A percentile compares a stretch with the other conserved stretches of the same genome.
Conservation (phyloP, 2,797 vertebrate genomes). For the Australoheros facetus region DNA sequence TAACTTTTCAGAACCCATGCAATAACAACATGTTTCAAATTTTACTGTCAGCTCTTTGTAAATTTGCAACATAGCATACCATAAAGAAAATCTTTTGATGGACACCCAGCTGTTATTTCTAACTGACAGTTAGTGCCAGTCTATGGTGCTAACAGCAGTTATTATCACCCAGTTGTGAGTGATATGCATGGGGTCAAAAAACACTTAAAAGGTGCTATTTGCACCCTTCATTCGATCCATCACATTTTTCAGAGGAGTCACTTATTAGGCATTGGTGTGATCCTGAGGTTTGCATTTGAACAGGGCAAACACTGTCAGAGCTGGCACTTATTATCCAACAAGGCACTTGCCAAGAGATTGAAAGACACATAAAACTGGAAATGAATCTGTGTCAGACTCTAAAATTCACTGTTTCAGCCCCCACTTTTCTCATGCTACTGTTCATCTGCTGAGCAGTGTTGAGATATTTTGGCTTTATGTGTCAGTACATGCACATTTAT, state of each 20-base stretch:
- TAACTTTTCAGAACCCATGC: constrained; percentile 3
- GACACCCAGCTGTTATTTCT: constrained; percentile 48
- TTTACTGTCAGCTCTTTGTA: constrained; percentile 29
- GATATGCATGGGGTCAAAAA: constrained; percentile 38
- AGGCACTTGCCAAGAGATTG: constrained; percentile 38
- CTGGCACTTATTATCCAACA: constrained; percentile 43
- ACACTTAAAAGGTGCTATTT: constrained; percentile 58
- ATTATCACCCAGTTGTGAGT: constrained; percentile 49
- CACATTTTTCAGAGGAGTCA: constrained; percentile 27
- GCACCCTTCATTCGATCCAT: constrained; percentile 46
- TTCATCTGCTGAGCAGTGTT: background rate
- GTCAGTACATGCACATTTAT: constrained; percentile 2
- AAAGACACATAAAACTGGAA: constrained; percentile 33
- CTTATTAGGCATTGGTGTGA: constrained; percentile 55
- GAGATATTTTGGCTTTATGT: constrained; percentile 20
- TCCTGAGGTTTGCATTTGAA: constrained; percentile 31
- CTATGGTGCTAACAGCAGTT: constrained; percentile 56
- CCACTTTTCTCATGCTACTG: background rate
- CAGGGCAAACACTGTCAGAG: constrained; percentile 29
- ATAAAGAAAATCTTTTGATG: constrained; percentile 27
- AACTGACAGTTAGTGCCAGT: constrained; percentile 42
- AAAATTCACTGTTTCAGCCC: background rate
- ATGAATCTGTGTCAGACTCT: constrained; percentile 28
- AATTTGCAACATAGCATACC: background rate
- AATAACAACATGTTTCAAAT: constrained; percentile 15